Conservation (phyloP, 2,113 vertebrate species). For the Gallinago jamesoni region DNA sequence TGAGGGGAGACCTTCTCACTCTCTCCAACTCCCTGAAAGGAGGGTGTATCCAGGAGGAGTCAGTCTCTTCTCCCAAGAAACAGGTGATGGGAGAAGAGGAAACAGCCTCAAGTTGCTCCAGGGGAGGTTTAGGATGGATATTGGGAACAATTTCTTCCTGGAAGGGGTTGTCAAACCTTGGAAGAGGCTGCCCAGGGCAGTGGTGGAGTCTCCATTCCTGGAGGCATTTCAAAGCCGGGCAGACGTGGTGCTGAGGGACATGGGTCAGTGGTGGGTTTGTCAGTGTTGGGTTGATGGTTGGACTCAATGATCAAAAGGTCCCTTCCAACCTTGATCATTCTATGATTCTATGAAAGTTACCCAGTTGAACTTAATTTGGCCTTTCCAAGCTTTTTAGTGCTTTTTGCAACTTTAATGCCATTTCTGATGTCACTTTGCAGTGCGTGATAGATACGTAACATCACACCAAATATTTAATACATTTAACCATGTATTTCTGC, state of each 20-base stretch:
- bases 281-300: not conserved
- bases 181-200: too few species aligned
- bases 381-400: not conserved
- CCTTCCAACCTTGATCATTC: not conserved
- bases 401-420: not conserved
- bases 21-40: too few species aligned
- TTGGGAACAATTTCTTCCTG: too few species aligned
- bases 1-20: too few species aligned
- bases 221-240: too few species aligned
- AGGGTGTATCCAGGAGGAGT: too few species aligned
- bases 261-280: not conserved
- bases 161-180: too few species aligned
- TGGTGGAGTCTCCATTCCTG: too few species aligned
- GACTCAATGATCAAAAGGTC: not conserved
- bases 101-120: too few species aligned
- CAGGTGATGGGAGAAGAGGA: too few species aligned
- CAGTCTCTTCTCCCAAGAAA: too few species aligned
- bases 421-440: not conserved
- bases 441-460: fast-evolving
- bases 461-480: not conserved
- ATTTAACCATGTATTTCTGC: not conserved
- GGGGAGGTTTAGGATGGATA: too few species aligned
- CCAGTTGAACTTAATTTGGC: not conserved
- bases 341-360: not conserved
- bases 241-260: not conserved